Base-by-base conservation (phyloP, 2,888 invertebrate genomes). In the Drosophila melanocephala region DNA sequence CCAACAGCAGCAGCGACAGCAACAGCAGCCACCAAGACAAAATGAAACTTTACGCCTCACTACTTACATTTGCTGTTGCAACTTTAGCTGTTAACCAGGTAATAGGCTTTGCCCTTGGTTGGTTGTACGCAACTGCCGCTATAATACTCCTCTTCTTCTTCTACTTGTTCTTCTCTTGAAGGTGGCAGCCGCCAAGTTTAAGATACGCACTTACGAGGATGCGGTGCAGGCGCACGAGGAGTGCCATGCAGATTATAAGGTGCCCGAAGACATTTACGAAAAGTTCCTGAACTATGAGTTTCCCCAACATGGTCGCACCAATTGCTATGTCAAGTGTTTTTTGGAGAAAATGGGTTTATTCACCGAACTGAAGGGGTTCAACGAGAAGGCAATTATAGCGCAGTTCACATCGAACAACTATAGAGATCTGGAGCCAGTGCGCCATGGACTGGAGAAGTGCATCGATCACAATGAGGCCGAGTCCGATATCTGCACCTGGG, bases 321-420 rank as follows among this genome's bases (percentile, higher is more conserved):
- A 85, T 22, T 93, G 93, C 78, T 93, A 92, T 63, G 84, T 93
- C 3, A 92, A 92, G 77, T 93, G 93, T 63, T 91, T 93, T 70
- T 79, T 93, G n/a, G 91, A 90, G 66, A 91, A 93, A 77, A 91
- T 93, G 86, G 93, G 91, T 0, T 70, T 93, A 1, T 93, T 93
- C 63, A 84, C 83, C 1, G 90, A 91, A 6, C 75, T 58, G 9
- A 87, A 79, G 33, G 93, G 93, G 3, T 93, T 87, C 81, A 70
- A 88, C 61, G 87, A 92, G 70, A 90, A 87, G 14, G 78, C 79
- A 35, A 90, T 93, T 3, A 79, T 92, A 0, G 14, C 82, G 0
- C 93, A 93, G 73, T 92, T 93, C 65, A 91, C 91, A 0, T 72
- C 78, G 4, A 61, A 91, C n/a, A 83, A 83, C 44, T 67, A 22